These are phyloP conservation scores for Drosophila quinaria DNA, from an alignment of 2,888 invertebrate genomes.

Conservation along the genomic window DNA sequence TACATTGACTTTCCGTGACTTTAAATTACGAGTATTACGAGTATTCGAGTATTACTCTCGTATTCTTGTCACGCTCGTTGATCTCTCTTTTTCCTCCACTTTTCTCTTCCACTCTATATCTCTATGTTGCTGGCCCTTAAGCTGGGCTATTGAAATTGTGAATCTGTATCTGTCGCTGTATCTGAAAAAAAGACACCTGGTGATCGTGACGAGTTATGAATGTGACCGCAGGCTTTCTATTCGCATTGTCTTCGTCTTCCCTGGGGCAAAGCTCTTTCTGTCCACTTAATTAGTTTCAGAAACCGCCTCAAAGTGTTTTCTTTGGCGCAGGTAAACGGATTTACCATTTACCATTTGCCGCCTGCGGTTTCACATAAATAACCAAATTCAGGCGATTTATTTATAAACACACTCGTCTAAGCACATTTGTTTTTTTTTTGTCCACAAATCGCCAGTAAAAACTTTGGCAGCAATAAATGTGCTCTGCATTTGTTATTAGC, in stretches of 20 bases:
- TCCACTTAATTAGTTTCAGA: constrained; percentile 71
- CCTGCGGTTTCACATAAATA: constrained; percentile 56
- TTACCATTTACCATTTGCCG: constrained; percentile 39
- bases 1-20: constrained; percentile 48
- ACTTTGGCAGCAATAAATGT: constrained; percentile 50
- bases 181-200: constrained; percentile 44
- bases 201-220: constrained; percentile 55
- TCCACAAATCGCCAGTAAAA: constrained; percentile 41
- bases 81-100: constrained; percentile 34
- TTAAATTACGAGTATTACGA: constrained; percentile 17
- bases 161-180: constrained; percentile 11
- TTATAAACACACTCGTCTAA: constrained; percentile 1
- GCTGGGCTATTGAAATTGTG: constrained; percentile 20
- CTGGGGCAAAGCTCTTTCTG: constrained; percentile 30
- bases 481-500: constrained; percentile 61
- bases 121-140: constrained; percentile 37
- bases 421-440: constrained; percentile 8
- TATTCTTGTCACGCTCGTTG: constrained; percentile 66
- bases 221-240: constrained; percentile 74
- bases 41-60: constrained; percentile 16
- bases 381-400: constrained; percentile 46
- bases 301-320: constrained; percentile 23
- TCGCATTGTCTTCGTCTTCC: constrained; percentile 49
- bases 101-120: neutral
- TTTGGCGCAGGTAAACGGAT: constrained; percentile 76